Evolutionary conservation across 2,113 vertebrate species (phyloP), one percentile per base, ranked within the genome.

Genomic region (Macrotus californicus): DNA sequence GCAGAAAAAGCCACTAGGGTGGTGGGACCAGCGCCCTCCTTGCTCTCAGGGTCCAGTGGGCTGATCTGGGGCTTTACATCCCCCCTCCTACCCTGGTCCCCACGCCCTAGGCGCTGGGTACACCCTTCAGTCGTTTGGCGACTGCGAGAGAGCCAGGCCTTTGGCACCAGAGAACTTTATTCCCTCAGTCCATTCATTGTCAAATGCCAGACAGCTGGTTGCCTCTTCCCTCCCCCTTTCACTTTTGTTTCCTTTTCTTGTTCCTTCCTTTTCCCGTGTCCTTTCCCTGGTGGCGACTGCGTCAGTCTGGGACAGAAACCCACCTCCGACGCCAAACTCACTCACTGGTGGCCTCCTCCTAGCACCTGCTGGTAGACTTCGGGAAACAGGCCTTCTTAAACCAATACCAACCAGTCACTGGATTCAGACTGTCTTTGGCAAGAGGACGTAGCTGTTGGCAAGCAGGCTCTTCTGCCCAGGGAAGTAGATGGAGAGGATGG

Each of bases 261-360:
- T 19, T 73, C 59, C 15, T 50, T 87, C 54, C 21, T 56, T 56
- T 79, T 87, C 94, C 59, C 24, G 29, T 61, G 79, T 67, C 82
- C 91, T 85, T 86, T 89, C 59, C 59, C 59, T 4, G 3, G 59
- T 61, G 24, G 22, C 3, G 22, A 56, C 19, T 56, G 54, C 50
- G 75, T 96, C 69, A 34, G 86, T 43, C 77, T 84, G 95, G 94
- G 93, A 93, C 89, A 77, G 92, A 96, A 96, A 93, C 94, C 96
- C 66, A 34, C 92, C 66, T 95, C 94, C 66, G 94, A 96, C 80
- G 64, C 97, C 96, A 56, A 98, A 61, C 59, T 22, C 24, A 10
- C 59, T 61, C 59, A 61, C 24, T 61, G 22, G 59, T 61, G 59
- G 59, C 24, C 24, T 29, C 10, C 59, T 61, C 59, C 59, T 61